Conservation (phyloP, 2,888 invertebrate genomes). For the Tridacna crocea region DNA sequence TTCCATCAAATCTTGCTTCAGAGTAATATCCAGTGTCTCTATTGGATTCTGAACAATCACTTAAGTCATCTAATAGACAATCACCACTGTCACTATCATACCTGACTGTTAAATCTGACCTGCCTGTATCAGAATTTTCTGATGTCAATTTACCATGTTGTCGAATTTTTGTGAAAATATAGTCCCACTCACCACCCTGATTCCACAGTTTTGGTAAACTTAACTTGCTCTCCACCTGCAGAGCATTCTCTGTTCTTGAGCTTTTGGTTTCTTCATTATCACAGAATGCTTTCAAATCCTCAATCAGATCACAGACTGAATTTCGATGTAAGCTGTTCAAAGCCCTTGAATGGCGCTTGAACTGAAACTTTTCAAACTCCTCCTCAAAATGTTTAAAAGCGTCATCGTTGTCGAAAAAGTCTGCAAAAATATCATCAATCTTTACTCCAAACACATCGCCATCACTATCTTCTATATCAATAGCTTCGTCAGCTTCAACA, state of each 20-base stretch:
- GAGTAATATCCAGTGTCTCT: conserved; percentile 60
- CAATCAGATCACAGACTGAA: conserved; percentile 78
- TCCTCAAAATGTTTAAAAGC: conserved; percentile 78
- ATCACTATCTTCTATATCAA: conserved; percentile 38
- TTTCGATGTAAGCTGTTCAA: conserved; percentile 71
- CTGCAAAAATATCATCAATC: conserved; percentile 73
- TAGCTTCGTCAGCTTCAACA: conserved; percentile 29
- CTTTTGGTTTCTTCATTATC: conserved; percentile 66
- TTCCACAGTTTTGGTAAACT: conserved; percentile 69
- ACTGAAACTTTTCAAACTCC: conserved; percentile 77
- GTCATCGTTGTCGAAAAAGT: conserved; percentile 80
- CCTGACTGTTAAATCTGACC: conserved; percentile 54
- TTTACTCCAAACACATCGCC: conserved; percentile 58
- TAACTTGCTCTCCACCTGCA: conserved; percentile 40
- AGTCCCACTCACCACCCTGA: conserved; percentile 78
- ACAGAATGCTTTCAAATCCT: conserved; percentile 78
- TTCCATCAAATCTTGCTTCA: conserved; percentile 41
- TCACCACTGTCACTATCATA: conserved; percentile 64
- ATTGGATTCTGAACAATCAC: conserved; percentile 43
- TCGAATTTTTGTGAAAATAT: conserved; percentile 75
- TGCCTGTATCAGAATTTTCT: conserved; percentile 57
- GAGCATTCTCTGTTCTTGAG: conserved; percentile 42
- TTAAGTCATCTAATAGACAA: conserved; percentile 58
- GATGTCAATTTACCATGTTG: conserved; percentile 63
- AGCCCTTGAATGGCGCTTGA: conserved; percentile 70